A percentile compares a stretch with the other conserved stretches of the same genome.
Conservation (phyloP, 1,140 invertebrate species). For the Zaprionus gabonicus region DNA sequence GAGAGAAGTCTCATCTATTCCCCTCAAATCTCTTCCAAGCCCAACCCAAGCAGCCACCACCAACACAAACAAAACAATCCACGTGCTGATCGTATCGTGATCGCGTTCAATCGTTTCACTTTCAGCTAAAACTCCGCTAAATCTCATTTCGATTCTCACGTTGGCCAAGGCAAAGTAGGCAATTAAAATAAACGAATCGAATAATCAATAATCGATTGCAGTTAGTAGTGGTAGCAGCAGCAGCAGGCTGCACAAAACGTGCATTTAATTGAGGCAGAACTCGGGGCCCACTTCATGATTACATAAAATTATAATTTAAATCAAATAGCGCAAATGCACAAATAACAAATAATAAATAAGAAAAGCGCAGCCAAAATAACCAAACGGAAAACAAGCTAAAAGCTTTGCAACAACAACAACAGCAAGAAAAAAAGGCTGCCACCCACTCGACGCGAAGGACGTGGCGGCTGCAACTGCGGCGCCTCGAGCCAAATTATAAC, state of each 20-base stretch:
- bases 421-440: slow-evolving; percentile 41
- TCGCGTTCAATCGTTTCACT: slow-evolving; percentile 18
- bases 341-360: slow-evolving; percentile 54
- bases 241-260: slow-evolving; percentile 63
- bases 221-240: slow-evolving; percentile 52
- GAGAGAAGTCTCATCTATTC: neutral
- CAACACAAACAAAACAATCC: slow-evolving; percentile 1
- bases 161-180: slow-evolving; percentile 67
- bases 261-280: slow-evolving; percentile 75
- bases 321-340: slow-evolving; percentile 68
- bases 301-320: slow-evolving; percentile 83
- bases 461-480: slow-evolving; percentile 74
- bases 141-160: slow-evolving; percentile 60
- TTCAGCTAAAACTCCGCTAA: slow-evolving; percentile 12
- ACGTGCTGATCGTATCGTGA: slow-evolving; percentile 10
- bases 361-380: slow-evolving; percentile 34
- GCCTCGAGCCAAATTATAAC: slow-evolving; percentile 75
- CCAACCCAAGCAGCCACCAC: neutral
- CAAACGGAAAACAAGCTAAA: slow-evolving; percentile 21
- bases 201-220: slow-evolving; percentile 75
- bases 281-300: slow-evolving; percentile 53
- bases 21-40: neutral
- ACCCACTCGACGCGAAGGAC: slow-evolving; percentile 77
- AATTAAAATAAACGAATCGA: slow-evolving; percentile 70
- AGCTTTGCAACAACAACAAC: slow-evolving; percentile 30